phyloP scores from a whole-genome alignment of 1,140 invertebrate genomes.

The Magallana angulata region DNA sequence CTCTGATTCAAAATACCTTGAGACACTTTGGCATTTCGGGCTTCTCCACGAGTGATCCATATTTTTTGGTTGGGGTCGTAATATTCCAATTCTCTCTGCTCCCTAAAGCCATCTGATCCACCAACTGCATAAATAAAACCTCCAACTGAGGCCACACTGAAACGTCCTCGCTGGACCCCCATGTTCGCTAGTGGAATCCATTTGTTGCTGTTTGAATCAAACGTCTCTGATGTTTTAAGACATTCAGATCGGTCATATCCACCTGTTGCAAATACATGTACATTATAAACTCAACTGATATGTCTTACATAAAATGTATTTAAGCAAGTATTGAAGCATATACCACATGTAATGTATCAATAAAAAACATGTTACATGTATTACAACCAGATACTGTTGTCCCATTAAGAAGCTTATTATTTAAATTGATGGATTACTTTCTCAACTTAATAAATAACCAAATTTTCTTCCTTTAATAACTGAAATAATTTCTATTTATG shows the following conservation, averaged over 20 bases:
- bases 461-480: no score
- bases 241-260: constrained; percentile 93
- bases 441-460: no score
- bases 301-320: no score
- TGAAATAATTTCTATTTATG: no score
- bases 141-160: constrained; percentile 84
- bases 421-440: no score
- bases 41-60: constrained; percentile 84
- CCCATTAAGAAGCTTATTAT: no score
- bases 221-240: constrained; percentile 87
- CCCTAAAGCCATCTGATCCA: constrained; percentile 87
- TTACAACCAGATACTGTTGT: no score
- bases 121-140: constrained; percentile 89
- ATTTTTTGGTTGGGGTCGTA: constrained; percentile 82
- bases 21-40: constrained; percentile 80
- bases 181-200: constrained; percentile 86
- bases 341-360: no score
- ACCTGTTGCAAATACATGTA: constrained; percentile 80
- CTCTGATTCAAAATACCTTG: constrained; percentile 58
- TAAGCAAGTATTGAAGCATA: no score
- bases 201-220: constrained; percentile 85
- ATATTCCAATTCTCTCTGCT: constrained; percentile 86
- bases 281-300: not conserved
- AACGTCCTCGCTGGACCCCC: constrained; percentile 86
- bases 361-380: no score